Conservation (phyloP, 2,797 vertebrate species). For the Alca torda region DNA sequence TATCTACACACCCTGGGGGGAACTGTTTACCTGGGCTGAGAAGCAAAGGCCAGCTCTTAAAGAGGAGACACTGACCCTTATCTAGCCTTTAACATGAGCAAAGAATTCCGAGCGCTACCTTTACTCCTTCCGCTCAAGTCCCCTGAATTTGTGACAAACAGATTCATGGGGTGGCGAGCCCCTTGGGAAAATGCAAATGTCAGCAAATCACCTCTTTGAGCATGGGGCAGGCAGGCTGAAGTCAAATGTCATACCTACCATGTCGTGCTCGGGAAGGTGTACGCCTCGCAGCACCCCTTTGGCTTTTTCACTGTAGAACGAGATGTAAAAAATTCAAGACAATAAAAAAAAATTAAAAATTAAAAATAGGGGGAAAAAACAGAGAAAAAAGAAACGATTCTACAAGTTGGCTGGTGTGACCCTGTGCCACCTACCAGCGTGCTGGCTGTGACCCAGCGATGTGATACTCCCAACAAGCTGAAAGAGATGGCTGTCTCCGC, state of each 20-base stretch:
- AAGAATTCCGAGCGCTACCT: background rate
- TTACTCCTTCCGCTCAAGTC: background rate
- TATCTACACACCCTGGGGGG: background rate
- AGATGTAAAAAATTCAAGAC: background rate
- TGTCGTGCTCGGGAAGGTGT: background rate
- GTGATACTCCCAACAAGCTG: slow-evolving; percentile 28
- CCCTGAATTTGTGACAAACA: slow-evolving; percentile 17
- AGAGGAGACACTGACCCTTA: slow-evolving; percentile 14
- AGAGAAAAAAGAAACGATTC: background rate
- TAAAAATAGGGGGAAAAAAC: too few species aligned
- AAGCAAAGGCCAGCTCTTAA: slow-evolving; percentile 16
- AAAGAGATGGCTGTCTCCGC: background rate
- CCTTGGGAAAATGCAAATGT: slow-evolving; percentile 34
- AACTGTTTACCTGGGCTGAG: slow-evolving; percentile 17
- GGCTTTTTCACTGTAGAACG: background rate
- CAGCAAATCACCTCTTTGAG: slow-evolving; percentile 1
- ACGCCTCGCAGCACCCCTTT: background rate
- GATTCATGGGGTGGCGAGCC: background rate
- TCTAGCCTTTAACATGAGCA: background rate
- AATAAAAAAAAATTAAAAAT: too few species aligned
- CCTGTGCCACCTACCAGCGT: slow-evolving; percentile 47
- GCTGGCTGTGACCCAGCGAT: slow-evolving; percentile 45
- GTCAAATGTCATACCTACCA: background rate
- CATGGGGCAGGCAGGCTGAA: background rate
- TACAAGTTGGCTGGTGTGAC: slow-evolving; percentile 48